phyloP scores from a whole-genome alignment of 2,888 invertebrate species.

The Mythimna lalbum region DNA sequence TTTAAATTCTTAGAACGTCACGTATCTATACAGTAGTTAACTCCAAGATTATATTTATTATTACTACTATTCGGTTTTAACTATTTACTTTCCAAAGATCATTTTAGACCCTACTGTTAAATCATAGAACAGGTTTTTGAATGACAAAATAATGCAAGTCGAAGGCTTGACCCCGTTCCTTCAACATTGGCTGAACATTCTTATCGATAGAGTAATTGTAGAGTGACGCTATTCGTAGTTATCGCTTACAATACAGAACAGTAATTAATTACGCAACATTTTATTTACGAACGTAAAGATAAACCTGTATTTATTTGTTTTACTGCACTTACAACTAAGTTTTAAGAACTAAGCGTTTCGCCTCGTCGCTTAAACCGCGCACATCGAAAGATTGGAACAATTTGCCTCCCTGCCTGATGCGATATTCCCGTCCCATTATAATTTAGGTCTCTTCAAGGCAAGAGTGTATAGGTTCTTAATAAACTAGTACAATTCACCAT shows the following conservation, averaged over 20 bases:
- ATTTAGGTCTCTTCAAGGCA: too few relatives aligned
- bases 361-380: too few relatives aligned
- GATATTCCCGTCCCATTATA: too few relatives aligned
- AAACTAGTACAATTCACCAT: too few relatives aligned
- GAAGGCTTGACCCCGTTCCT: slow-evolving; percentile 27
- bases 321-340: too few relatives aligned
- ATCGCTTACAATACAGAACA: slow-evolving; percentile 35
- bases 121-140: slow-evolving; percentile 2
- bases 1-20: slow-evolving; percentile 22
- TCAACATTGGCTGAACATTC: slow-evolving; percentile 41
- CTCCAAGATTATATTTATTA: slow-evolving; percentile 25
- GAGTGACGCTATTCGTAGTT: slow-evolving; percentile 42
- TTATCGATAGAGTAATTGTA: slow-evolving; percentile 56
- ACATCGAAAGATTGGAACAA: too few relatives aligned
- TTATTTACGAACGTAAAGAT: slow-evolving; percentile 6
- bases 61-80: slow-evolving; percentile 26
- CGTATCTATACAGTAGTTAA: slow-evolving; percentile 5
- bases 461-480: too few relatives aligned
- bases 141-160: background rate
- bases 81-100: background rate
- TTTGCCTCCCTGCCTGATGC: too few relatives aligned
- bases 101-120: background rate
- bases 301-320: background rate
- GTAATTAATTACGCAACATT: slow-evolving; percentile 42
- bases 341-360: too few relatives aligned